Evolutionary conservation across 2,113 vertebrate species (phyloP).

Genomic region (Melanerpes formicivorus): DNA sequence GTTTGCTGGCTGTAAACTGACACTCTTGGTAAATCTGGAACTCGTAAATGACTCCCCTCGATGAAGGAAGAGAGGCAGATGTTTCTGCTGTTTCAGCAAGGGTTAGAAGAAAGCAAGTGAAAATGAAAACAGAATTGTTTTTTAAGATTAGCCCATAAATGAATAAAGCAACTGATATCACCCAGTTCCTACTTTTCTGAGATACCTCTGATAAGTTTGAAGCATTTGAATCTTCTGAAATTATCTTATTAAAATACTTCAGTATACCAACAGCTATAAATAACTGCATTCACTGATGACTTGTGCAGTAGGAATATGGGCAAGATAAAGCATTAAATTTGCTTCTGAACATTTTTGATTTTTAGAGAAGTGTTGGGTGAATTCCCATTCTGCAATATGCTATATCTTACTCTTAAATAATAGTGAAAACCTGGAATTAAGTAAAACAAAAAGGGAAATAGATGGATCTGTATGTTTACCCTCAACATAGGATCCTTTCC

Average conservation of each 20-base stretch:
- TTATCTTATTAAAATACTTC: neutral
- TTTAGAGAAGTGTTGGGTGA: neutral
- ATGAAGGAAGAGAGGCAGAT: constrained; percentile 57
- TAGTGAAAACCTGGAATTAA: neutral
- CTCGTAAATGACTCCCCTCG: constrained; percentile 62
- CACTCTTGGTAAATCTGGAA: constrained; percentile 75
- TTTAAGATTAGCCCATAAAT: neutral
- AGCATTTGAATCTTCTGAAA: neutral
- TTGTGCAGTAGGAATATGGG: neutral
- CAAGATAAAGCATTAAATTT: neutral
- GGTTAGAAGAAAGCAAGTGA: constrained; percentile 4
- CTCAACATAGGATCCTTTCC: neutral
- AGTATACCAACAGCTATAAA: neutral
- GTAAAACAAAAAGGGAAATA: neutral
- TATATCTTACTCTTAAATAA: neutral
- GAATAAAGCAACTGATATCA: neutral
- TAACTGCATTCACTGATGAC: neutral
- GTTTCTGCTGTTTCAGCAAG: constrained; percentile 71
- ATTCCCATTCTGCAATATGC: neutral
- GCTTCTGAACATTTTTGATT: neutral
- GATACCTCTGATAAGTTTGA: neutral
- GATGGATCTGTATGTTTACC: neutral
- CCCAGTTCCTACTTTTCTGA: neutral
- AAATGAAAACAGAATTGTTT: neutral
- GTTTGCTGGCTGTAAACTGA: constrained; percentile 72